Percentiles rank a stretch among this genome's conserved stretches.
These are phyloP conservation scores for Theodoxus fluviatilis DNA, from an alignment of 2,888 invertebrate species.

Conservation along the genomic window DNA sequence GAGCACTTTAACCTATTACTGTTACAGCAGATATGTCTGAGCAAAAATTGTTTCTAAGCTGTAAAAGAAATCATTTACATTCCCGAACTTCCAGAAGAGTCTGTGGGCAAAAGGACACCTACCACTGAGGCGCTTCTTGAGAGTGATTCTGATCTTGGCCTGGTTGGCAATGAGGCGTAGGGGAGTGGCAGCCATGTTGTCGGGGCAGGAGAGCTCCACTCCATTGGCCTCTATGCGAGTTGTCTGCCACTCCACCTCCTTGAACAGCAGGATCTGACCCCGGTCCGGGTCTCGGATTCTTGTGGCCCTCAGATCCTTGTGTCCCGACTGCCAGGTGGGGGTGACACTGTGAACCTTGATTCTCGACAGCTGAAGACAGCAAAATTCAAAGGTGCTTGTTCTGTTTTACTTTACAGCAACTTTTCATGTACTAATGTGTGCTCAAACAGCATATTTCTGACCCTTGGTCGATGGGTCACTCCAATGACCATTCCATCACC, in stretches of 20 bases:
- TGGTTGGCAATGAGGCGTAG: slow-evolving; percentile 90
- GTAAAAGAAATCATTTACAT: too few relatives aligned
- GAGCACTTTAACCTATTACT: too few relatives aligned
- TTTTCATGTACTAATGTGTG: too few relatives aligned
- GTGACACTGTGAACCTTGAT: slow-evolving; percentile 93
- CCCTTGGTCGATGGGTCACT: too few relatives aligned
- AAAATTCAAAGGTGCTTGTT: neutral
- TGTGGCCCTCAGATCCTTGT: slow-evolving; percentile 88
- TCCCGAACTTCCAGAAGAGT: too few relatives aligned
- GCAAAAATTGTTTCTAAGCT: too few relatives aligned
- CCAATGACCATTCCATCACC: too few relatives aligned
- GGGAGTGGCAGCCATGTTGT: slow-evolving; percentile 72
- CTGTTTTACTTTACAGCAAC: too few relatives aligned
- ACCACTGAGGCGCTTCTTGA: slow-evolving; percentile 92
- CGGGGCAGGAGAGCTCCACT: slow-evolving; percentile 34
- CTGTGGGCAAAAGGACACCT: slow-evolving; percentile 31
- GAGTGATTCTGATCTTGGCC: slow-evolving; percentile 90
- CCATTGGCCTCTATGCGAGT: slow-evolving; percentile 85
- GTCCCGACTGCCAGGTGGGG: slow-evolving; percentile 82
- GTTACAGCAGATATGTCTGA: too few relatives aligned
- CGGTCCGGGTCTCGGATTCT: slow-evolving; percentile 87
- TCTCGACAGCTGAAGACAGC: slow-evolving; percentile 78
- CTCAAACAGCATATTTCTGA: too few relatives aligned
- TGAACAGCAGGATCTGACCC: slow-evolving; percentile 92
- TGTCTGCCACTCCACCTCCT: slow-evolving; percentile 93